These are phyloP conservation scores for Alentia gelatinosa DNA, from an alignment of 2,888 invertebrate species.

Conservation along the genomic window DNA sequence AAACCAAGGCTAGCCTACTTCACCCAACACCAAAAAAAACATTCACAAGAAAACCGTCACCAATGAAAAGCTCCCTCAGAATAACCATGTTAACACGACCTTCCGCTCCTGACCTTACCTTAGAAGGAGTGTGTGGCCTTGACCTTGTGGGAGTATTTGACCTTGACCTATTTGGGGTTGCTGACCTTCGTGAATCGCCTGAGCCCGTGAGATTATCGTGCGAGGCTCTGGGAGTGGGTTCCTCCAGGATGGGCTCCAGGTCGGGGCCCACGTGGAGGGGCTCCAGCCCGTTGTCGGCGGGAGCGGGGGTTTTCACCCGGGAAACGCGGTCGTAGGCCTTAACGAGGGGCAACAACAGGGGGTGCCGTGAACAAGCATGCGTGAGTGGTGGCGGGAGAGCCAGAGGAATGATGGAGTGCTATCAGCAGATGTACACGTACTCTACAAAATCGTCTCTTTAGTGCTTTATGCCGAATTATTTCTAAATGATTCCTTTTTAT, in stretches of 20 bases:
- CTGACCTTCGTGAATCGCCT: conserved; percentile 15
- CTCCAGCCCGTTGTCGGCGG: conserved; percentile 58
- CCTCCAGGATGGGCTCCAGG: conserved; percentile 64
- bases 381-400: too few relatives aligned
- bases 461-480: too few relatives aligned
- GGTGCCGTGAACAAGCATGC: neutral
- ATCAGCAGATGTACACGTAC: too few relatives aligned
- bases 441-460: too few relatives aligned
- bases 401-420: too few relatives aligned
- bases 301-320: neutral
- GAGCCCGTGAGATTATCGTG: neutral
- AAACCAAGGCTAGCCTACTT: neutral
- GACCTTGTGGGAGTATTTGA: conserved; percentile 47
- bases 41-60: neutral
- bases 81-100: neutral
- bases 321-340: conserved; percentile 36
- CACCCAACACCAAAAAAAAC: neutral
- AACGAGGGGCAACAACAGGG: conserved; percentile 26
- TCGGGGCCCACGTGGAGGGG: conserved; percentile 63
- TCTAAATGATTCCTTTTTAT: too few relatives aligned
- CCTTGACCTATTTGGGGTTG: conserved; percentile 21
- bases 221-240: conserved; percentile 36
- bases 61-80: neutral
- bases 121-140: conserved; percentile 34
- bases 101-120: conserved; percentile 30